Evolutionary conservation across 2,888 invertebrate genomes (phyloP), one percentile per base, ranked within the genome.

Genomic region (Tipula vernalis): DNA sequence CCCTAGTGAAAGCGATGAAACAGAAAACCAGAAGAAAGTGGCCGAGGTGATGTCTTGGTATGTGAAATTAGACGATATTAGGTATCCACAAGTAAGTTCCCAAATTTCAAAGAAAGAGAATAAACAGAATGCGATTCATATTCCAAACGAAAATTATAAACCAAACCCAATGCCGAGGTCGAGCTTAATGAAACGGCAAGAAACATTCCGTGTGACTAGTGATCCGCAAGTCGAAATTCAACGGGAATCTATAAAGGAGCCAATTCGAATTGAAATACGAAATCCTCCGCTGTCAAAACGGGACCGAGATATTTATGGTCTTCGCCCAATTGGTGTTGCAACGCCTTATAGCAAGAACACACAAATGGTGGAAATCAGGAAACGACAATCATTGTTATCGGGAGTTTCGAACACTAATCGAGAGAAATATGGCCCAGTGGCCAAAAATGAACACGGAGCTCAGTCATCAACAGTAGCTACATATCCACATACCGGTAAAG

Each of bases 181-280:
- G 85, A 39, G 18, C 15, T 4, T 42, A 44, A 44, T 85, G 5
- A 85, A 85, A 12, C 85, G 85, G 8, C 39, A 39, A 42, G 85
- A 85, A 18, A 85, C 85, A 18, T 84, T 84, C 5, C 36, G 84
- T 39, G 84, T 84, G 6, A 15, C 84, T 6, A 84, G 41, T 41
- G 84, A 84, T 39, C 84, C 84, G 15, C 84, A 84, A 41, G 39
- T 84, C n/a, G 84, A 84, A 84, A 84, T 84, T 8, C n/a, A 84
- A 84, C 36, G 84, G 8, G 13, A 41, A 84, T 71, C 71, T 10
- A 10, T 71, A 3, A 71, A 71, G 28, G 15, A 84, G 39, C 84
- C 84, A n/a, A 84, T 84, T 18, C 12, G 84, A 84, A 41, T 84
- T 39, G 84, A 84, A 84, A 36, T 84, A 39, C 36, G 84, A 39